phyloP scores from a whole-genome alignment of 2,797 vertebrate genomes.

The Borostomias antarcticus region DNA sequence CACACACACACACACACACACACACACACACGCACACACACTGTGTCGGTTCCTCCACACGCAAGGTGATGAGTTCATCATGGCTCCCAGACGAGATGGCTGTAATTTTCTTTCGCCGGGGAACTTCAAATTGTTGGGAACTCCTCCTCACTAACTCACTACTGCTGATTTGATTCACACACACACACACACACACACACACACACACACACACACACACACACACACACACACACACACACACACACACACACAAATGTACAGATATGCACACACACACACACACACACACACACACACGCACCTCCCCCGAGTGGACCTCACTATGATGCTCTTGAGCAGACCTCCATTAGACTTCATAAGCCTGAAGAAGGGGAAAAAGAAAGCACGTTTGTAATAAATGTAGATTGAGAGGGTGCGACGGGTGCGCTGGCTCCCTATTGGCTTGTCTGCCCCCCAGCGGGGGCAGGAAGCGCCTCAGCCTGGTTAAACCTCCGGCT shows the following conservation, averaged over 20 bases:
- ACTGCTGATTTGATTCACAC: not conserved
- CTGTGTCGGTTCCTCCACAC: too few relatives aligned
- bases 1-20: too few relatives aligned
- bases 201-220: not conserved
- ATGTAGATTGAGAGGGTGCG: slow-evolving; percentile 8
- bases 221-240: not conserved
- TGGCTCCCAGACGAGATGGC: slow-evolving; percentile 35
- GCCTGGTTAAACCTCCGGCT: slow-evolving; percentile 31
- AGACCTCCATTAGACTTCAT: too few relatives aligned
- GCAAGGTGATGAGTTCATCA: slow-evolving; percentile 37
- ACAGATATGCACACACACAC: too few relatives aligned
- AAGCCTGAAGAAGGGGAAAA: not conserved
- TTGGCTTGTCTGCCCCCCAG: slow-evolving; percentile 8
- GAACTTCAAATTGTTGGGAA: slow-evolving; percentile 2
- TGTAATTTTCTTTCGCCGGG: slow-evolving; percentile 32
- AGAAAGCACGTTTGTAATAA: not conserved
- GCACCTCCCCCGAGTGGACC: too few relatives aligned
- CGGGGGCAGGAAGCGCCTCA: not conserved
- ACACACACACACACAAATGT: not conserved
- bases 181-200: not conserved
- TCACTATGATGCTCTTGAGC: not conserved
- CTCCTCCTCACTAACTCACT: slow-evolving; percentile 1
- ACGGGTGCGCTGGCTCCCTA: not conserved
- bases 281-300: too few relatives aligned
- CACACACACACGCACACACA: too few relatives aligned